Base-by-base conservation (phyloP, 2,888 invertebrate genomes). In the Lasioglossum villosulum region DNA sequence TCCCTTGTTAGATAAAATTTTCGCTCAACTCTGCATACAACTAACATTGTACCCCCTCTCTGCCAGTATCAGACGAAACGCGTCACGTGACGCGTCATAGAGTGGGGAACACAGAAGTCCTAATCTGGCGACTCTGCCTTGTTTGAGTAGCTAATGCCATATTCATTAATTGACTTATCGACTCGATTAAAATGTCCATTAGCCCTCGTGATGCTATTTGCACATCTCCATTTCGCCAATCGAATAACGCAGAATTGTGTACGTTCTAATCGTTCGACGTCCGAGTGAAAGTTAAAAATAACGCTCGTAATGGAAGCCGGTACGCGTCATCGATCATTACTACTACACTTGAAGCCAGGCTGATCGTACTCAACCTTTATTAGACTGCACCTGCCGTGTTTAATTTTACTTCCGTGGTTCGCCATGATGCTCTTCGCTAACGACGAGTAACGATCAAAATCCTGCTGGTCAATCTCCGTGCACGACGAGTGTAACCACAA, bases 291-390 rank as follows among this genome's bases (percentile, higher is more conserved):
- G 48, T 34, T 74, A 74, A 80, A 82, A 74, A 80, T 75, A 80
- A 14, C 27, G 16, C 5, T 37, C 0, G 14, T 37, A 74, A 75
- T 75, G 75, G 70, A 8, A 71, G 37, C 16, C 39, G 23, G 48
- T 59, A 56, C 27, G 19, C 48, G 48, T 48, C 59, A 73, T 68
- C 82, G 75, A 81, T 73, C 66, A 73, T 77, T 66, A 66, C 30
- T 19, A 19, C 30, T 81, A 48, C 39, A 74, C 23, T 37, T 19
- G n/a, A 30, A 45, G 19, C 45, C 37, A 39, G 19, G 66, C 73
- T 48, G 89, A 88, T 86, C 74, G 68, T 72, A 75, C 63, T 79
- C 79, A 66, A 59, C 59, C 72, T 77, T 87, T 79, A 89, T 89
- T 74, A 80, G 78, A 70, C 75, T 75, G 77, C 78, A 83, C 82